Base-by-base conservation (phyloP, 2,888 invertebrate genomes). In the Cosmorhoe ocellata region DNA sequence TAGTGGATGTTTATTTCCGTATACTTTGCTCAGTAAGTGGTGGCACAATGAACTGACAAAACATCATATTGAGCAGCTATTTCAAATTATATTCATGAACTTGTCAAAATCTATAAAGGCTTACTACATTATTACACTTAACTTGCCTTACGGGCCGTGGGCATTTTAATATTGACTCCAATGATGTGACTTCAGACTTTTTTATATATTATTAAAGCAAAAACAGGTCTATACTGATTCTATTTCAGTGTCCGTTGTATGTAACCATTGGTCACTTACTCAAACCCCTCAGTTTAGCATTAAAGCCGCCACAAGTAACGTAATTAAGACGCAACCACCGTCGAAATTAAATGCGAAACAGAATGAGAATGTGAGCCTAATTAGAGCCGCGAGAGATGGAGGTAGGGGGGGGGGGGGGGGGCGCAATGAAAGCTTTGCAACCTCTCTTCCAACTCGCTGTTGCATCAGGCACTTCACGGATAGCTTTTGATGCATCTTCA, bases 351-450 rank as follows among this genome's bases (percentile, higher is more conserved):
- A 91, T 88, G 90, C 85, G 89, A 89, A 91, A 91, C 88, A 85
- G 86, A 90, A 91, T 85, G 90, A 90, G 91, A 91, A 91, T 91
- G 88, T 91, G 90, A 89, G 88, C 84, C 91, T 91, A 91, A 91
- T 91, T 91, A 91, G 90, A 86, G 84, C 76, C 77, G 81, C 78
- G 84, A 64, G 41, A 28, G 12, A 67, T 69, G 74, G 70, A 74
- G 58, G 74, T 9, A 7, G 12, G n/a, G 12, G 68, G 69, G 12
- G 68, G 69, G 74, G 70, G 75, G 58, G 74, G 11, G n/a, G 12
- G n/a, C 18, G 18, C 12, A 46, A 39, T 13, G 10, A 12, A 12
- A 36, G 11, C 4, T 10, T n/a, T 10, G 22, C 46, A 9, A 13
- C 18, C 13, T 42, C n/a, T 26, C 27, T 6, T 48, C 26, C 42